These are phyloP conservation scores for Operophtera brumata DNA, from an alignment of 2,888 invertebrate genomes.

Conservation along the genomic window DNA sequence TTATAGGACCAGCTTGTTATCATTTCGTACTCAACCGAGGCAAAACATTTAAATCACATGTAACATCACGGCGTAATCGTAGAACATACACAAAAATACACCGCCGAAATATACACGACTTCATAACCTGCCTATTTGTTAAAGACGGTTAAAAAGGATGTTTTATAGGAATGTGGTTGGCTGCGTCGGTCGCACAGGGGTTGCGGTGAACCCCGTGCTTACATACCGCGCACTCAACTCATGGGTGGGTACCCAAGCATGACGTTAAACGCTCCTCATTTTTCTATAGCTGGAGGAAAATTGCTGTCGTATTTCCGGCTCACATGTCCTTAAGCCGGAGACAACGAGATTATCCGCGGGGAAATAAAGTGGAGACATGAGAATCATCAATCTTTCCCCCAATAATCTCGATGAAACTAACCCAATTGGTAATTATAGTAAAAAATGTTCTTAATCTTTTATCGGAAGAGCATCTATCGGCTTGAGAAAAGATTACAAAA, in stretches of 20 bases:
- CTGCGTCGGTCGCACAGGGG: constrained; percentile 41
- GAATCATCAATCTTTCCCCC: constrained; percentile 68
- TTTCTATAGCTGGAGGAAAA: constrained; percentile 77
- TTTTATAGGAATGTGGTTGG: constrained; percentile 46
- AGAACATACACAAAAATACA: too few species aligned
- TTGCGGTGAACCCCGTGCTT: constrained; percentile 36
- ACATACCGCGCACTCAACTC: constrained; percentile 38
- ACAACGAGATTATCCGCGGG: constrained; percentile 77
- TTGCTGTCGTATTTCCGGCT: constrained; percentile 77
- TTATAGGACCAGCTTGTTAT: too few species aligned
- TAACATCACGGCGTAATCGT: too few species aligned
- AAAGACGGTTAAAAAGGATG: constrained; percentile 38
- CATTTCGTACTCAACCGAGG: too few species aligned
- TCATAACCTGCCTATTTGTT: too few species aligned
- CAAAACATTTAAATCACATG: too few species aligned
- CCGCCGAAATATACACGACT: too few species aligned
- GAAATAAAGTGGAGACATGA: constrained; percentile 75
- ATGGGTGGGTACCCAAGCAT: constrained; percentile 61
- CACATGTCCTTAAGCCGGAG: constrained; percentile 77
- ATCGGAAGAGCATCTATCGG: neutral
- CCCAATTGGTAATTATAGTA: constrained; percentile 45
- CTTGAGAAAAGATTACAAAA: too few species aligned
- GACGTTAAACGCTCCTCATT: constrained; percentile 73
- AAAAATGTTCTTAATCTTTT: constrained; percentile 26
- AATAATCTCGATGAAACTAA: constrained; percentile 50